phyloP scores from a whole-genome alignment of 2,888 invertebrate genomes.

The Pyralis farinalis region DNA sequence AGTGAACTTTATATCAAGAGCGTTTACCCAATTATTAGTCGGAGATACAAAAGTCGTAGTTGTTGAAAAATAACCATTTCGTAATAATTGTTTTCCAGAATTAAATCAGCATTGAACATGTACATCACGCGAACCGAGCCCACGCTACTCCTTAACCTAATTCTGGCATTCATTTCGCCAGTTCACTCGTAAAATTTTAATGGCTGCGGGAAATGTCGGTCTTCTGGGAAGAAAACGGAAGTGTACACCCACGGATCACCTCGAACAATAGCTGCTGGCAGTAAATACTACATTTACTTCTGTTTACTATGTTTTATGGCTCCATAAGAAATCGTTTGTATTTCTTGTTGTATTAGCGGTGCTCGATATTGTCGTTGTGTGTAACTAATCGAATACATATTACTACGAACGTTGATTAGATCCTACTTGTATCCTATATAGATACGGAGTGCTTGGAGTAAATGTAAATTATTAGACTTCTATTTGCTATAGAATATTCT shows the following conservation, averaged over 20 bases:
- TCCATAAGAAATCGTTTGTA: not conserved
- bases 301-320: not conserved
- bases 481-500: no score
- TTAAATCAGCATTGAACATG: constrained; percentile 47
- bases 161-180: constrained; percentile 74
- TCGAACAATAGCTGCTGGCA: constrained; percentile 31
- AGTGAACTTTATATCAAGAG: no score
- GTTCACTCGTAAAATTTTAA: constrained; percentile 77
- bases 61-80: constrained; percentile 31
- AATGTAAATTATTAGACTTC: no score
- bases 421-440: no score
- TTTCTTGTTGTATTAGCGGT: not conserved
- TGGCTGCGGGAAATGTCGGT: constrained; percentile 59
- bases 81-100: constrained; percentile 41
- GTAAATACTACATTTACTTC: constrained; percentile 35
- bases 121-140: constrained; percentile 57
- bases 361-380: no score
- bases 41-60: no score
- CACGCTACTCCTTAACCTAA: constrained; percentile 68
- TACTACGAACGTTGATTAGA: no score
- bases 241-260: constrained; percentile 37
- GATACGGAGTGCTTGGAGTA: no score
- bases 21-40: no score
- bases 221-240: constrained; percentile 50
- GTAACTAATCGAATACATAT: no score